A percentile compares a stretch with the other conserved stretches of the same genome.
These are phyloP conservation scores for Cossypha niveicapilla DNA, from an alignment of 2,797 vertebrate genomes.

Conservation along the genomic window DNA sequence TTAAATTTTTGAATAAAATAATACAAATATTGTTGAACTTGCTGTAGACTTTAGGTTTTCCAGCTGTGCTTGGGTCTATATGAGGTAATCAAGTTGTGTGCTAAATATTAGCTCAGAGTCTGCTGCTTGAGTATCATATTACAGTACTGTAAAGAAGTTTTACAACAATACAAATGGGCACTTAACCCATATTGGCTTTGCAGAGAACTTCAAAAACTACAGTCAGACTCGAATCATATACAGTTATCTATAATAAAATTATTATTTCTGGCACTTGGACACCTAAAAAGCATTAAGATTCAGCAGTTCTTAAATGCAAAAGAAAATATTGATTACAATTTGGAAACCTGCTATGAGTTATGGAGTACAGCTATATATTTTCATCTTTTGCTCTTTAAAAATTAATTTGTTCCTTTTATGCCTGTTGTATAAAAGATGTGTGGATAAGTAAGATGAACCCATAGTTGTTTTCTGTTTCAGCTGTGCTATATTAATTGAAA, in stretches of 20 bases:
- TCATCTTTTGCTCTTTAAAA: conserved; percentile 45
- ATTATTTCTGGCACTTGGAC: background rate
- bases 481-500: background rate
- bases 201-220: background rate
- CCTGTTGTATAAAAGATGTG: background rate
- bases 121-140: background rate
- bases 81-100: background rate
- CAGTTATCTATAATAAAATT: background rate
- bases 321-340: conserved; percentile 21
- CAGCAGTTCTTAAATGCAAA: conserved; percentile 2
- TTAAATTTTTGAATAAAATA: background rate
- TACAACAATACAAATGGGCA: background rate
- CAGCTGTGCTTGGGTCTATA: background rate
- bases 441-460: background rate
- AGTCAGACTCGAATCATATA: background rate
- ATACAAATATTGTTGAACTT: background rate
- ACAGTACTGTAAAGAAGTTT: background rate
- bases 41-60: background rate
- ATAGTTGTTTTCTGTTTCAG: background rate
- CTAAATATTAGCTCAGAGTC: background rate
- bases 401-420: conserved; percentile 11
- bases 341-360: conserved; percentile 6
- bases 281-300: background rate
- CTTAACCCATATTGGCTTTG: background rate
- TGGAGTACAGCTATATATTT: conserved; percentile 4